Percentiles rank a stretch among this genome's conserved stretches.
These are phyloP conservation scores for Oscheius sp. DNA, from an alignment of 1,140 invertebrate genomes.

Conservation along the genomic window DNA sequence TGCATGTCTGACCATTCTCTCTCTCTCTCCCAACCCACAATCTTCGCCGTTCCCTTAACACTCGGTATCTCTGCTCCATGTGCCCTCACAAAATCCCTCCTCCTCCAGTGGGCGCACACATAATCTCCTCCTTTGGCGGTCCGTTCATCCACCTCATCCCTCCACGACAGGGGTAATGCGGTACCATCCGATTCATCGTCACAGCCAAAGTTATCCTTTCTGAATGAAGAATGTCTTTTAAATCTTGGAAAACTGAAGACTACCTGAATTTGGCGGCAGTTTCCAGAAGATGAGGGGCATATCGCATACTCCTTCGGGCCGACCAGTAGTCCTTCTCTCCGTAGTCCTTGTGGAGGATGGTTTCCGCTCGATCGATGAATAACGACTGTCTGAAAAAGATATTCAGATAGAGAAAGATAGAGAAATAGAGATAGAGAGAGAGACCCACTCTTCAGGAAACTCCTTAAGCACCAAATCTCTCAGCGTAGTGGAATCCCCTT, in stretches of 20 bases:
- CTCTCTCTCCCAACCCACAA: conserved; percentile 65
- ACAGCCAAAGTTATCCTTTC: conserved; percentile 70
- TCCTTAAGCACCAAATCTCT: conserved; percentile 55
- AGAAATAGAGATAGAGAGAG: too few species aligned
- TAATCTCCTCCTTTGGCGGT: conserved; percentile 73
- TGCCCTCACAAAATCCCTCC: conserved; percentile 76
- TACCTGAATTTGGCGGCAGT: conserved; percentile 73
- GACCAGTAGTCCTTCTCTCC: conserved; percentile 80
- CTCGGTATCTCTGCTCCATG: conserved; percentile 72
- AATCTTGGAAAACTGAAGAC: not conserved
- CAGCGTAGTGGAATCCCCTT: conserved; percentile 74
- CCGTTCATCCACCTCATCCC: conserved; percentile 65
- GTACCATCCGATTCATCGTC: conserved; percentile 70
- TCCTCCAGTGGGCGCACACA: conserved; percentile 76
- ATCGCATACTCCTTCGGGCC: conserved; percentile 81
- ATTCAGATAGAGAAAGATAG: too few species aligned
- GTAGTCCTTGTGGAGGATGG: conserved; percentile 80
- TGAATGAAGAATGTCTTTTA: not conserved
- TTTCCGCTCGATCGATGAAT: conserved; percentile 82
- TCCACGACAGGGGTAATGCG: conserved; percentile 68
- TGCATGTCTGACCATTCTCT: not conserved
- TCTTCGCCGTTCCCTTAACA: conserved; percentile 71
- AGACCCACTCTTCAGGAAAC: conserved; percentile 15
- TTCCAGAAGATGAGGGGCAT: conserved; percentile 71
- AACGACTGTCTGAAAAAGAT: conserved; percentile 66